A percentile compares a stretch with the other conserved stretches of the same genome.
Conservation (phyloP, 1,140 invertebrate species). For the Proales similis region DNA sequence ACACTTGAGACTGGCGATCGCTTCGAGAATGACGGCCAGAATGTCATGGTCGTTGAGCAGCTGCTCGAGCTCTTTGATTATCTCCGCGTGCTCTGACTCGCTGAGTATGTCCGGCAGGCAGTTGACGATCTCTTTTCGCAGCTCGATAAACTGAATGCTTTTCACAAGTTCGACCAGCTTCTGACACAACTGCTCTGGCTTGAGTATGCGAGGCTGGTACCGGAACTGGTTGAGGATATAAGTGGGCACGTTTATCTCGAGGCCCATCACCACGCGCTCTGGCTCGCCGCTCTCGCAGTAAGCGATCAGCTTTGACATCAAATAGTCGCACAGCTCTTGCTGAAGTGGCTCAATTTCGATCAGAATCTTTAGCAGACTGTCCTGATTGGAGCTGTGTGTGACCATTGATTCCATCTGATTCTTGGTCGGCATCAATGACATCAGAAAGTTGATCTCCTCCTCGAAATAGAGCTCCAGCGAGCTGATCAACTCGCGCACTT, state of each 20-base stretch:
- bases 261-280: neutral
- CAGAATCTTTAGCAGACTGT: constrained; percentile 18
- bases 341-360: constrained; percentile 16
- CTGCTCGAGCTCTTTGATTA: constrained; percentile 8
- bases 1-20: constrained; percentile 7
- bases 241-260: constrained; percentile 13
- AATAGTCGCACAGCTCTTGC: constrained; percentile 3
- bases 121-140: constrained; percentile 26
- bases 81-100: neutral
- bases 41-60: constrained; percentile 12
- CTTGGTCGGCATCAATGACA: constrained; percentile 21
- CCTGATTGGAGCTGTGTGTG: constrained; percentile 27
- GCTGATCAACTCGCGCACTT: neutral
- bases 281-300: constrained; percentile 2
- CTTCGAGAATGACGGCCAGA: constrained; percentile 4
- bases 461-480: constrained; percentile 6
- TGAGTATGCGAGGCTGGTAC: constrained; percentile 13
- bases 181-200: constrained; percentile 13
- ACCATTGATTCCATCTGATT: neutral
- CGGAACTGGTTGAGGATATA: constrained; percentile 11
- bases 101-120: constrained; percentile 32
- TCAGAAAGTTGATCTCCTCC: constrained; percentile 16
- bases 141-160: neutral
- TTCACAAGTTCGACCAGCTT: constrained; percentile 18
- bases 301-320: constrained; percentile 7